A percentile compares a stretch with the other conserved stretches of the same genome.
These are phyloP conservation scores for Plutella xylostella DNA, from an alignment of 2,888 invertebrate species.

Conservation along the genomic window DNA sequence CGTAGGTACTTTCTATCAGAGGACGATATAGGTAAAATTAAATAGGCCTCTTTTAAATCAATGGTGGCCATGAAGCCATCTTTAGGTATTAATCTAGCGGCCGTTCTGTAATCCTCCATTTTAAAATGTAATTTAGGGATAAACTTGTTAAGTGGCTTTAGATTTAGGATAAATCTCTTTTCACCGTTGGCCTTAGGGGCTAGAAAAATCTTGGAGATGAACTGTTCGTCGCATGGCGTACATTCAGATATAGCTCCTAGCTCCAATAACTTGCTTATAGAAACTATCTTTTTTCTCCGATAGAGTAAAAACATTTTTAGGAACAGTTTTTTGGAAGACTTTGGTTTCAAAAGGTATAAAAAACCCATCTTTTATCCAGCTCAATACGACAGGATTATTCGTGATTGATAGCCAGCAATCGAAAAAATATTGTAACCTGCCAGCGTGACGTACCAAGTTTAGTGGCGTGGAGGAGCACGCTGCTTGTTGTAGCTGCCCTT, in stretches of 20 bases:
- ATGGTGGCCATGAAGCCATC: background rate
- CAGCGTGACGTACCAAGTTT: no score
- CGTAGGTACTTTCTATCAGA: background rate
- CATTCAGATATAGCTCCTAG: background rate
- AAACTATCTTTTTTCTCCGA: background rate
- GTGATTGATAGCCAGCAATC: background rate
- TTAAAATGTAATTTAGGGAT: conserved; percentile 1
- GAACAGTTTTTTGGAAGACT: background rate
- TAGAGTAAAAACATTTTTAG: background rate
- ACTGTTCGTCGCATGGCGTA: background rate
- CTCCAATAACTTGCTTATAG: background rate
- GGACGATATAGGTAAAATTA: background rate
- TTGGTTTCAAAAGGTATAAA: background rate
- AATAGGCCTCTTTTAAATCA: conserved; percentile 2
- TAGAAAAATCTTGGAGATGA: background rate
- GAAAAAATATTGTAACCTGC: background rate
- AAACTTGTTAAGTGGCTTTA: background rate
- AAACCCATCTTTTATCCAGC: background rate
- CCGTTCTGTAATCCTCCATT: conserved; percentile 1
- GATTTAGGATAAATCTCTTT: conserved; percentile 3
- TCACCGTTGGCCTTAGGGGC: background rate
- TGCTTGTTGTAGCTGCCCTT: no score
- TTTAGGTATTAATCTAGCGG: background rate
- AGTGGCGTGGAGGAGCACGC: no score
- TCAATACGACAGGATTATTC: background rate